Evolutionary conservation across 2,888 invertebrate species (phyloP).

Genomic region (Dusona sp.): DNA sequence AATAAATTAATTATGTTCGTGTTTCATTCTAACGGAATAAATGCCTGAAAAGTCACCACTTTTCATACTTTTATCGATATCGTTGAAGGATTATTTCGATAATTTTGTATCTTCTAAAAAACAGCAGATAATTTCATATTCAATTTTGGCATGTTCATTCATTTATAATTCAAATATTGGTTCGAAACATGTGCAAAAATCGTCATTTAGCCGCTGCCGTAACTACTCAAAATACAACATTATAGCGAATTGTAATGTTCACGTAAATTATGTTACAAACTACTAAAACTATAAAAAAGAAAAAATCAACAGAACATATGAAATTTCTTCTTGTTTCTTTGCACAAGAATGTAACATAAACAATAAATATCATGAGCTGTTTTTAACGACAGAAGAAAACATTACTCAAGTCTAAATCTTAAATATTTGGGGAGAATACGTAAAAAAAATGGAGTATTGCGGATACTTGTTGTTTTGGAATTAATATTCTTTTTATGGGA

Average conservation of each 20-base stretch:
- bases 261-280: not conserved
- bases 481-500: slow-evolving; percentile 3
- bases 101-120: not conserved
- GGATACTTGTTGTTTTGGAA: slow-evolving; percentile 3
- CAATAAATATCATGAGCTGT: not conserved
- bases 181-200: not conserved
- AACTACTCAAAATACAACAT: not conserved
- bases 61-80: not conserved
- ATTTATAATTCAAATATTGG: not conserved
- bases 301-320: not conserved
- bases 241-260: not conserved
- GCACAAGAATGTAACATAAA: not conserved
- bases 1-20: too few relatives aligned
- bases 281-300: not conserved
- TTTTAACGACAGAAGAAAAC: not conserved
- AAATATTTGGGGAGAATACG: not conserved
- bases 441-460: not conserved
- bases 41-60: not conserved
- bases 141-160: not conserved
- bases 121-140: not conserved
- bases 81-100: too few relatives aligned
- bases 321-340: not conserved
- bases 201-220: not conserved
- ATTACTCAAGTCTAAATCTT: not conserved
- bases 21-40: too few relatives aligned